These are phyloP conservation scores for Megalonaias nervosa DNA, from an alignment of 1,140 invertebrate genomes.

Conservation along the genomic window DNA sequence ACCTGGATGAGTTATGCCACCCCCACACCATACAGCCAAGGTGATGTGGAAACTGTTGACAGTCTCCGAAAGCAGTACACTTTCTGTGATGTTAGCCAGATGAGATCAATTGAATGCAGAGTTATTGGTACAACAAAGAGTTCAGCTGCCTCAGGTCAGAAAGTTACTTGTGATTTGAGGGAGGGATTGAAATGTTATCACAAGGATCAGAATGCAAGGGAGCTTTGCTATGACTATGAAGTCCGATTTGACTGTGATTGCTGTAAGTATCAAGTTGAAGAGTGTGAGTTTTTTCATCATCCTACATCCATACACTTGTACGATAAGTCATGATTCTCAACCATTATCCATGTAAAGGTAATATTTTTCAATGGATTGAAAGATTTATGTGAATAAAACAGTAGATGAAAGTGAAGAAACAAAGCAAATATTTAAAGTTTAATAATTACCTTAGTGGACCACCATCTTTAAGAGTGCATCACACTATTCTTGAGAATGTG, in stretches of 20 bases:
- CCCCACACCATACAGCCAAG: slow-evolving; percentile 43
- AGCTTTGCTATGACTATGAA: slow-evolving; percentile 67
- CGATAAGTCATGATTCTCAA: no score
- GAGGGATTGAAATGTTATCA: slow-evolving; percentile 66
- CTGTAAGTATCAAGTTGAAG: slow-evolving; percentile 26
- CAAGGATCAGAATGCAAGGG: slow-evolving; percentile 45
- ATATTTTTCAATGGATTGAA: no score
- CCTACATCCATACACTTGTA: no score
- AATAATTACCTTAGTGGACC: no score
- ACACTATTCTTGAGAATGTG: no score
- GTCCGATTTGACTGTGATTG: slow-evolving; percentile 68
- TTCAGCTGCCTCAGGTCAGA: slow-evolving; percentile 46
- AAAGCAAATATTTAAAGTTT: no score
- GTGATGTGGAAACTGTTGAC: slow-evolving; percentile 46
- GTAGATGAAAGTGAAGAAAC: no score
- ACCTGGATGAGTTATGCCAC: slow-evolving; percentile 49
- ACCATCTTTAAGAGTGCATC: no score
- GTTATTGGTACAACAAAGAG: slow-evolving; percentile 39
- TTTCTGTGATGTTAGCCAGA: slow-evolving; percentile 52
- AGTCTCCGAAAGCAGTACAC: slow-evolving; percentile 39
- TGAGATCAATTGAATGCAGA: slow-evolving; percentile 59
- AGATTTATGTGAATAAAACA: no score
- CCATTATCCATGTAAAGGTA: no score
- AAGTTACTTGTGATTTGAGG: slow-evolving; percentile 57
- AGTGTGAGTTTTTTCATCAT: no score